Evolutionary conservation across 1,140 invertebrate genomes (phyloP), one percentile per base, ranked within the genome.

Genomic region (Meloidogyne floridensis): DNA sequence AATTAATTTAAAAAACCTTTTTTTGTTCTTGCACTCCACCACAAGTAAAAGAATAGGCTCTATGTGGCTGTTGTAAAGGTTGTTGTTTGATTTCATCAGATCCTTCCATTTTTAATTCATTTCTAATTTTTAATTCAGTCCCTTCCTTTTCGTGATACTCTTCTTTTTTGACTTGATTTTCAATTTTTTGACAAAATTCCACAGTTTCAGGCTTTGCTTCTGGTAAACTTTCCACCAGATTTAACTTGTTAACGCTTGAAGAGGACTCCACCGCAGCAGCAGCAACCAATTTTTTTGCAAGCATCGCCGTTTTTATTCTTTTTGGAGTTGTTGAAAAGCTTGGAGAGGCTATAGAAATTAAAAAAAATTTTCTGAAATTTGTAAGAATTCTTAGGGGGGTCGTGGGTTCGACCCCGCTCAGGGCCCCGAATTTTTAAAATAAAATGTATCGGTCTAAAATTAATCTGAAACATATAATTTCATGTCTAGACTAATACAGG

Each of bases 221-320:
- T 1, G n/a, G n/a, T n/a, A 65, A 65, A n/a, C 3, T 6, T 0
- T 65, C 59, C n/a, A 65, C 3, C n/a, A 65, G 7, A 65, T 5
- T 65, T 18, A 65, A 3, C 7, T 65, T 65, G 10, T 8, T 54
- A 13, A 10, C 0, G 11, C 10, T 13, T n/a, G 15, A 65, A 65
- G 59, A 65, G 7, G 59, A 65, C n/a, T 65, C 59, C 2, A 71
- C 81, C 11, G 81, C 81, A 18, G 80, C 81, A 10, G 81, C 81
- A 18, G 81, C 81, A 9, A 82, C 65, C 43, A 82, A 75, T 75
- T 82, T 75, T 54, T 82, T 82, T 32, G 81, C 81, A 43, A 82
- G 59, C n/a, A 75, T 74, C 2, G 81, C 81, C 11, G 81, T 82
- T 81, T 82, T 82, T 20, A 82, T 82, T 43, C 81, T 10, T 82